Evolutionary conservation across 2,888 invertebrate species (phyloP), one percentile per base, ranked within the genome.

Genomic region (Ormyrus thymus): DNA sequence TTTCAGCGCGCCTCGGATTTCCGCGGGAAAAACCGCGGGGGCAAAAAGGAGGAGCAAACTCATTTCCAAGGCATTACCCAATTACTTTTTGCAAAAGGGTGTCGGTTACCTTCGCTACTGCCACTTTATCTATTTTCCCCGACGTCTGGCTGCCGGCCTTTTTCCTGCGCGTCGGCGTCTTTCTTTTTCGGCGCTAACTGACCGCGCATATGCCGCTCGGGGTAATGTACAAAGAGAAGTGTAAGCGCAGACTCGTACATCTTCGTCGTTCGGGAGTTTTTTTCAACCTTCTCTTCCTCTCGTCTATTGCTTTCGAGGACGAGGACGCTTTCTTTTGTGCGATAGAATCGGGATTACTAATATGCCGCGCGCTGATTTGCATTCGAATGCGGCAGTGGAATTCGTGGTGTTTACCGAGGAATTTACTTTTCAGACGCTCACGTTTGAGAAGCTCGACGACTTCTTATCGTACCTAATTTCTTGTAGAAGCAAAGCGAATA

Each of bases 11-110:
- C 50, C 11, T 55, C 13, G 64, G 56, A 71, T 45, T 66, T 45
- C 43, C 59, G 68, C 50, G 53, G 64, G 65, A 70, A 74, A 74
- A 78, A 74, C 65, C 58, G 62, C 59, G 10, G 51, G 75, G 84
- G 83, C 85, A 86, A 87, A 29, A 89, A 88, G 86, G 85, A 86
- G 89, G 29, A 87, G 87, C 88, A 88, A 89, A 89, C 88, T 89
- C 89, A 89, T 89, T 89, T 89, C 88, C 88, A 86, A 88, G 86
- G 88, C 89, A 89, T 89, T 89, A 89, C 88, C 87, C 89, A 89
- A 89, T 89, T 89, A 89, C 87, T 88, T 89, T 89, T 89, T 89
- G 87, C 86, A 85, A 87, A 88, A 88, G 87, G 86, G 86, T 87
- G 88, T 88, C 87, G 86, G 88, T 88, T 87, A 86, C 87, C 86